Conservation (phyloP, 1,140 invertebrate genomes). For the Aphelinus atriplicis region DNA sequence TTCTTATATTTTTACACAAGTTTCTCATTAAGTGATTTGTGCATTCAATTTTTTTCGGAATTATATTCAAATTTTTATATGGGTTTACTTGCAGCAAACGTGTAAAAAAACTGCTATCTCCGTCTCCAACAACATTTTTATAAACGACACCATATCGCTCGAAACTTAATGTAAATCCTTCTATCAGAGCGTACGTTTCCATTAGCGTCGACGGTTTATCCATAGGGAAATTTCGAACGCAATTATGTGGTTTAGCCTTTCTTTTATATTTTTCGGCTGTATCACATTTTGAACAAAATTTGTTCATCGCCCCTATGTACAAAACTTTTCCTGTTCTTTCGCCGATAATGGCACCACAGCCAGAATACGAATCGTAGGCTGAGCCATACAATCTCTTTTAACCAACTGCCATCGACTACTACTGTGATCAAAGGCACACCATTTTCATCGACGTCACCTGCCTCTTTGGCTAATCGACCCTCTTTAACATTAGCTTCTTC, state of each 20-base stretch:
- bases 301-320: conserved; percentile 39
- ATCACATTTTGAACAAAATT: conserved; percentile 48
- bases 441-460: neutral
- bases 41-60: conserved; percentile 1
- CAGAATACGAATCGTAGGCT: conserved; percentile 52
- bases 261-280: conserved; percentile 9
- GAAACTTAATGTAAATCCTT: conserved; percentile 54
- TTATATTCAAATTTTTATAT: conserved; percentile 8
- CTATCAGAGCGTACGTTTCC: conserved; percentile 52
- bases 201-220: too few relatives aligned
- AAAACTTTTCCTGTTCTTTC: conserved; percentile 37
- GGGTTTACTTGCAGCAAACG: conserved; percentile 35
- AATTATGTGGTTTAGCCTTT: conserved; percentile 35
- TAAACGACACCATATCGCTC: too few relatives aligned
- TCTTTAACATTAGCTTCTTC: conserved; percentile 18
- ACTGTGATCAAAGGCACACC: too few relatives aligned
- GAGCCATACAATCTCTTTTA: conserved; percentile 49
- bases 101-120: conserved; percentile 51
- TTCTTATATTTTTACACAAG: conserved; percentile 26
- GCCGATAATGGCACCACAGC: conserved; percentile 48
- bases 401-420: conserved; percentile 28
- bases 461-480: conserved; percentile 28
- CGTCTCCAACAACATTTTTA: too few relatives aligned
- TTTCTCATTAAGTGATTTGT: neutral
- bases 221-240: too few relatives aligned